Evolutionary conservation across 2,113 vertebrate species (phyloP).

Genomic region (Pseudolaguvia tuberculata): DNA sequence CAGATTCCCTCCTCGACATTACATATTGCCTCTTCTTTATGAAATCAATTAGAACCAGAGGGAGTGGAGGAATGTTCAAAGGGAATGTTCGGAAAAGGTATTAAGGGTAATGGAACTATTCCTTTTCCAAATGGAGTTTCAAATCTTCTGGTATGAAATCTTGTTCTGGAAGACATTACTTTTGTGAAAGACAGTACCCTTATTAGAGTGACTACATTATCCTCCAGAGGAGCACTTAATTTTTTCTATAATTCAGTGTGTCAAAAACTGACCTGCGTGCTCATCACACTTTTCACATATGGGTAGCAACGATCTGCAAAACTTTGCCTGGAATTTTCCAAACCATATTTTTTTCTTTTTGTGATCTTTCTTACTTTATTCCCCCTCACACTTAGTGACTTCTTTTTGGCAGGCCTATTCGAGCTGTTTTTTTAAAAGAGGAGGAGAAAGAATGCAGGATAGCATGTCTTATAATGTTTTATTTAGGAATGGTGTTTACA

Average conservation of each 20-base stretch:
- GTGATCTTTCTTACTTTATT: conserved; percentile 32
- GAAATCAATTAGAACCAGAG: conserved; percentile 52
- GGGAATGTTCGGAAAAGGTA: conserved; percentile 51
- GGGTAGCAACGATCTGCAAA: conserved; percentile 21
- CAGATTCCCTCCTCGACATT: conserved; percentile 51
- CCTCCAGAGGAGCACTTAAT: conserved; percentile 30
- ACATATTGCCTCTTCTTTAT: conserved; percentile 51
- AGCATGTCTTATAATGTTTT: conserved; percentile 68
- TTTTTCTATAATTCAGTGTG: conserved; percentile 28
- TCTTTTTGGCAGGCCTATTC: conserved; percentile 54
- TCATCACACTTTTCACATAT: conserved; percentile 9
- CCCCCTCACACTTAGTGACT: conserved; percentile 47
- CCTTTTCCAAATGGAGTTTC: conserved; percentile 53
- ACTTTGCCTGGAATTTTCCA: conserved; percentile 23
- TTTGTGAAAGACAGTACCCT: conserved; percentile 39
- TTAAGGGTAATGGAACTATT: conserved; percentile 53
- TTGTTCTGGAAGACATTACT: conserved; percentile 52
- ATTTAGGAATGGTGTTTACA: conserved; percentile 74
- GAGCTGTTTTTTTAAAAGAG: conserved; percentile 54
- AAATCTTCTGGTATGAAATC: conserved; percentile 52
- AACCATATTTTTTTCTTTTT: background rate
- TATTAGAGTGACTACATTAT: conserved; percentile 47
- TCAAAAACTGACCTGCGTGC: conserved; percentile 41
- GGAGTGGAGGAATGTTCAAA: conserved; percentile 53
- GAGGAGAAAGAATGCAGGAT: conserved; percentile 64